Evolutionary conservation across 2,113 vertebrate species (phyloP).

Genomic region (Elachura formosa): DNA sequence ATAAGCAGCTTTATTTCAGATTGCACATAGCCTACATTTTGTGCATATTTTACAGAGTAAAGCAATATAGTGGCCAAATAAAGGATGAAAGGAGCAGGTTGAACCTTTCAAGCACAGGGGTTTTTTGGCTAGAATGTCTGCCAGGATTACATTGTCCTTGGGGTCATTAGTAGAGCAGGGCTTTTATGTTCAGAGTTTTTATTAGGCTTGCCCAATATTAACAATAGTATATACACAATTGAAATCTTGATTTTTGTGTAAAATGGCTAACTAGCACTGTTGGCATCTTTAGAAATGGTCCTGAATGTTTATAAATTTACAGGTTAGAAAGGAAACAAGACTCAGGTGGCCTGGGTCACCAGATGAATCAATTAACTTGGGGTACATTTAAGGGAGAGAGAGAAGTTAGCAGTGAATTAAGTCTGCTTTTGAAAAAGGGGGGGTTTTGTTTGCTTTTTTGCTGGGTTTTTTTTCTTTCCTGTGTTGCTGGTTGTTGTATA

Average conservation of each 20-base stretch:
- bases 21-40: not conserved
- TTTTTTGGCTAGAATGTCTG: not conserved
- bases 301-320: not conserved
- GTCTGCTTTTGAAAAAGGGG: not conserved
- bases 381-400: not conserved
- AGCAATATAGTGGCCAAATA: not conserved
- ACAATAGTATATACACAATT: not conserved
- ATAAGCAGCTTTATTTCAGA: slow-evolving; percentile 8
- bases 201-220: not conserved
- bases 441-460: not conserved
- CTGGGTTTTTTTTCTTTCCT: not conserved
- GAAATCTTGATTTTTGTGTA: not conserved
- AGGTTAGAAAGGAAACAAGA: not conserved
- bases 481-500: not conserved
- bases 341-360: not conserved
- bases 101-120: not conserved
- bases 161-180: not conserved
- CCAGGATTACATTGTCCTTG: not conserved
- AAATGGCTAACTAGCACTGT: not conserved
- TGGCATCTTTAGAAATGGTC: not conserved
- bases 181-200: not conserved
- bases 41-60: not conserved
- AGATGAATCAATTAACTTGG: not conserved
- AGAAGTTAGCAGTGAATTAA: not conserved
- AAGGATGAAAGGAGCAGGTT: not conserved